Evolutionary conservation across 1,140 invertebrate species (phyloP).

Genomic region (Lysiphlebus fabarum): DNA sequence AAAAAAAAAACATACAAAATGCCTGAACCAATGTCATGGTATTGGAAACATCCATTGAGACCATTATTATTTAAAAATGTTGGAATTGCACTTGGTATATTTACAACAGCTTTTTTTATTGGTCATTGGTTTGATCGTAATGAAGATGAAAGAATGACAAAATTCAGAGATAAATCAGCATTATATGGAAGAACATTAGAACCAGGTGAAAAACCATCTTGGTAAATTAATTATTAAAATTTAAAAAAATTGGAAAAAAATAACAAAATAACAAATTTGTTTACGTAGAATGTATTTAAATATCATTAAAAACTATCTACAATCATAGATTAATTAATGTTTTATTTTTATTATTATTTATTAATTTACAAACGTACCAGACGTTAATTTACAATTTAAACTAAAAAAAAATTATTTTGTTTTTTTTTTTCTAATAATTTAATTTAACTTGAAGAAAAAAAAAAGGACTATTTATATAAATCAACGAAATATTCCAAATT

Average conservation of each 20-base stretch:
- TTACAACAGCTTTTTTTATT: conserved; percentile 54
- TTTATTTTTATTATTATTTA: not conserved
- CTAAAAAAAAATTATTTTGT: too few relatives aligned
- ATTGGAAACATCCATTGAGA: too few relatives aligned
- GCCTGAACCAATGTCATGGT: too few relatives aligned
- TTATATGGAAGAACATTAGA: conserved; percentile 66
- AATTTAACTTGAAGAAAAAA: conserved; percentile 2
- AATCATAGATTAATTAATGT: not conserved
- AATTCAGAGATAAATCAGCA: conserved; percentile 73
- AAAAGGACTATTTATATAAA: too few relatives aligned
- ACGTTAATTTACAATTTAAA: too few relatives aligned
- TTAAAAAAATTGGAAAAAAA: conserved; percentile 16
- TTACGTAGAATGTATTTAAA: conserved; percentile 18
- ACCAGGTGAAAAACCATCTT: conserved; percentile 67
- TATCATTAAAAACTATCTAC: conserved; percentile 1
- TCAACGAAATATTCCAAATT: conserved; percentile 48
- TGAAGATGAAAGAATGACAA: conserved; percentile 67
- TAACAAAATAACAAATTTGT: conserved; percentile 8
- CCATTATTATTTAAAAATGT: too few relatives aligned
- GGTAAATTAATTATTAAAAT: conserved; percentile 47
- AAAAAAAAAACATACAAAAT: not conserved
- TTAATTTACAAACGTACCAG: not conserved
- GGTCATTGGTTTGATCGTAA: conserved; percentile 65
- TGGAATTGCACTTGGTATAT: conserved; percentile 47
- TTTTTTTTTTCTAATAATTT: too few relatives aligned